These are phyloP conservation scores for Acanthurus lineatus DNA, from an alignment of 2,797 vertebrate species.

Conservation along the genomic window DNA sequence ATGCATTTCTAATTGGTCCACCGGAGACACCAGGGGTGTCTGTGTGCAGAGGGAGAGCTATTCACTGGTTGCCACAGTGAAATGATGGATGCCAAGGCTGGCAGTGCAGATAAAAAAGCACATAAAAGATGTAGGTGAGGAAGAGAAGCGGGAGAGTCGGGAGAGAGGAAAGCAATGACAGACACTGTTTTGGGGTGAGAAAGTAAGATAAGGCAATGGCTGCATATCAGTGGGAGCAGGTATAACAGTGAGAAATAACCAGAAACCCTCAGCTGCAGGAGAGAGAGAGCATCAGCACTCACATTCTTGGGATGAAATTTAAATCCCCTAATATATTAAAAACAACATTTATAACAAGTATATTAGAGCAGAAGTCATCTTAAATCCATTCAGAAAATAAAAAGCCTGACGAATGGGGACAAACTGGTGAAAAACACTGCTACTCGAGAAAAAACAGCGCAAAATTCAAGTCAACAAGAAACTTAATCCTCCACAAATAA, in stretches of 20 bases:
- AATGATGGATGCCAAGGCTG: constrained; percentile 68
- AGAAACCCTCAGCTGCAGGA: constrained; percentile 20
- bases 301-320: background rate
- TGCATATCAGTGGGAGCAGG: constrained; percentile 65
- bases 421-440: background rate
- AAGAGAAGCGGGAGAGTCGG: constrained; percentile 44
- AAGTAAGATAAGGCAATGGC: constrained; percentile 60
- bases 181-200: constrained; percentile 51
- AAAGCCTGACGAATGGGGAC: background rate
- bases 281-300: background rate
- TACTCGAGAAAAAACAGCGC: background rate
- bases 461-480: background rate
- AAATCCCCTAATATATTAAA: background rate
- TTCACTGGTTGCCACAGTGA: constrained; percentile 38
- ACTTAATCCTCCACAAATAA: constrained; percentile 5
- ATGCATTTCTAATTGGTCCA: constrained; percentile 78
- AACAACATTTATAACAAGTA: constrained; percentile 6
- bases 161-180: constrained; percentile 47
- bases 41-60: constrained; percentile 25
- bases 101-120: constrained; percentile 66
- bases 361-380: background rate
- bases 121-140: constrained; percentile 55
- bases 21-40: constrained; percentile 40
- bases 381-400: background rate
- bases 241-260: constrained; percentile 55